Conservation (phyloP, 2,888 invertebrate species). For the Ophion slaviceki region DNA sequence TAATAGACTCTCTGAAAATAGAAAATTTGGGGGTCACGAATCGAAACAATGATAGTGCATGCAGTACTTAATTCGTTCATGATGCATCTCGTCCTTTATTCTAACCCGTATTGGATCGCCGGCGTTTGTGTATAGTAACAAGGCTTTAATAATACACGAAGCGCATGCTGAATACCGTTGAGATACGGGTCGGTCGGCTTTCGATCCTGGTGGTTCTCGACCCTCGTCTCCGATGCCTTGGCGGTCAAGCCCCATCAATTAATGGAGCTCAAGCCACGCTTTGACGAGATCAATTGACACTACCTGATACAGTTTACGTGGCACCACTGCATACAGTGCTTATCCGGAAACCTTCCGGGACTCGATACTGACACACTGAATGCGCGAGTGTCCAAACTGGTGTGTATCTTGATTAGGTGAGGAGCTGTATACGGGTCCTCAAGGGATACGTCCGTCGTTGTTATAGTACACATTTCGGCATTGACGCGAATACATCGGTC, state of each 20-base stretch:
- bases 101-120: neutral
- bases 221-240: conserved; percentile 5
- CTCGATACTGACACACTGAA: conserved; percentile 44
- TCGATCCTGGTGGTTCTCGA: conserved; percentile 33
- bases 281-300: conserved; percentile 38
- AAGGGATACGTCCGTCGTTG: conserved; percentile 10
- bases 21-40: neutral
- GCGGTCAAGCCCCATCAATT: conserved; percentile 51
- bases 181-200: conserved; percentile 25
- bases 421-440: conserved; percentile 42
- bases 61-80: neutral
- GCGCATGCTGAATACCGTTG: conserved; percentile 14
- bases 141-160: conserved; percentile 21
- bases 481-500: conserved; percentile 5
- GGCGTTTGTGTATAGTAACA: neutral
- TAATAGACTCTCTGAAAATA: neutral
- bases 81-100: neutral
- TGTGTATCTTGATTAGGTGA: conserved; percentile 43
- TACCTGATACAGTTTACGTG: conserved; percentile 9
- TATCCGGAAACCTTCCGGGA: conserved; percentile 28
- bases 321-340: conserved; percentile 17
- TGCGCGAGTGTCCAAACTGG: conserved; percentile 3
- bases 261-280: conserved; percentile 43
- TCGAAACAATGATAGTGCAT: neutral
- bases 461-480: conserved; percentile 9